Percentiles rank a stretch among this genome's conserved stretches.
phyloP scores from a whole-genome alignment of 1,140 invertebrate genomes.

The Drosophila kohkoa region DNA sequence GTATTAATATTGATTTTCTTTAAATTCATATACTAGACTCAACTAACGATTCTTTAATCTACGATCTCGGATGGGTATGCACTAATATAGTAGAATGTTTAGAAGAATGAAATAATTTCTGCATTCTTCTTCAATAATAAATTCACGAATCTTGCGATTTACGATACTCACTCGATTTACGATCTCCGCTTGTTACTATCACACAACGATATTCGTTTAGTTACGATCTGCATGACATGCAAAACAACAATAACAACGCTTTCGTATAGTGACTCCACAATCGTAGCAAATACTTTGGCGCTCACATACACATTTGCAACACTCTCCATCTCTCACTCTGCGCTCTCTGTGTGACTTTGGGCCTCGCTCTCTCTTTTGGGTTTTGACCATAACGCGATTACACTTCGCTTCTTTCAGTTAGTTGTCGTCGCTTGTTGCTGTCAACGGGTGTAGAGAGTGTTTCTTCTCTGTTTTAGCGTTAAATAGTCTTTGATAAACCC shows the following conservation, averaged over 20 bases:
- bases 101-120: too few relatives aligned
- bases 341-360: constrained; percentile 8
- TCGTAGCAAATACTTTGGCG: constrained; percentile 13
- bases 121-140: too few relatives aligned
- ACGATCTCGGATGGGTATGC: too few relatives aligned
- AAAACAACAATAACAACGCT: neutral
- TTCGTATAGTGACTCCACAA: neutral
- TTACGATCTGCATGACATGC: constrained; percentile 30
- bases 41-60: too few relatives aligned
- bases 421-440: constrained; percentile 67
- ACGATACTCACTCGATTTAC: too few relatives aligned
- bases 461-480: constrained; percentile 19
- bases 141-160: too few relatives aligned
- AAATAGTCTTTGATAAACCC: constrained; percentile 35
- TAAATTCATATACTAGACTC: too few relatives aligned
- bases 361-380: constrained; percentile 26
- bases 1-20: too few relatives aligned
- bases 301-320: constrained; percentile 30
- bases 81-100: too few relatives aligned
- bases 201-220: constrained; percentile 14
- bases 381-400: constrained; percentile 74
- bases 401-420: constrained; percentile 57
- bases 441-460: constrained; percentile 8
- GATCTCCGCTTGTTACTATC: neutral
- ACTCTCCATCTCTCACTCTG: neutral